Evolutionary conservation across 2,113 vertebrate species (phyloP).

Genomic region (Megatriorchis doriae): DNA sequence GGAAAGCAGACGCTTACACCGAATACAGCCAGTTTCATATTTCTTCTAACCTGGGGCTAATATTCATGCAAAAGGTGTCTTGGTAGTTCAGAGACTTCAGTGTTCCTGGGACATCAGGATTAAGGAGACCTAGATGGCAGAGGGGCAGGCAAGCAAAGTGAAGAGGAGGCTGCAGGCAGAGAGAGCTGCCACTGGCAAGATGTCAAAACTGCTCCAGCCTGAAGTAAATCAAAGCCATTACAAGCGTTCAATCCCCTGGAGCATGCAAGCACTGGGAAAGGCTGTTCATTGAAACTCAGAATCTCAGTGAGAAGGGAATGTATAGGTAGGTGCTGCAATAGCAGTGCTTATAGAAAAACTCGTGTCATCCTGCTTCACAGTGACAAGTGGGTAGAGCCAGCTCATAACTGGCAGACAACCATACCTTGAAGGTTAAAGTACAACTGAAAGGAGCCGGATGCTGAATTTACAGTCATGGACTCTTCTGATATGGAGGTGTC

Average conservation of each 20-base stretch:
- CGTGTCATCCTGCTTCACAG: neutral
- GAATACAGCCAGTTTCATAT: neutral
- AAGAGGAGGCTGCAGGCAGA: neutral
- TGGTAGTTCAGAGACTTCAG: neutral
- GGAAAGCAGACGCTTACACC: neutral
- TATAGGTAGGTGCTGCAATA: neutral
- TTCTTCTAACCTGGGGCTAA: neutral
- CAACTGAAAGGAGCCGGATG: neutral
- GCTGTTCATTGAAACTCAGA: neutral
- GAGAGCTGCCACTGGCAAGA: neutral
- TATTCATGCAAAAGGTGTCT: neutral
- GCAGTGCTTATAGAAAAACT: neutral
- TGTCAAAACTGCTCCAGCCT: neutral
- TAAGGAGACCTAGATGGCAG: neutral
- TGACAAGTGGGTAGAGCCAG: neutral
- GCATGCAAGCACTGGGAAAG: neutral
- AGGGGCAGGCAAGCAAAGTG: neutral
- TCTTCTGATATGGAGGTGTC: neutral
- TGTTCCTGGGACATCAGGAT: neutral
- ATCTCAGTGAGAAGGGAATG: neutral
- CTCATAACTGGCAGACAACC: neutral
- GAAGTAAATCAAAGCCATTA: neutral
- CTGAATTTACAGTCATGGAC: neutral
- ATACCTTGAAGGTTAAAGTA: neutral
- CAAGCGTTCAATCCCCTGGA: fast-evolving